Evolutionary conservation across 2,797 vertebrate species (phyloP), one percentile per base, ranked within the genome.

Genomic region (Fundulus diaphanus): DNA sequence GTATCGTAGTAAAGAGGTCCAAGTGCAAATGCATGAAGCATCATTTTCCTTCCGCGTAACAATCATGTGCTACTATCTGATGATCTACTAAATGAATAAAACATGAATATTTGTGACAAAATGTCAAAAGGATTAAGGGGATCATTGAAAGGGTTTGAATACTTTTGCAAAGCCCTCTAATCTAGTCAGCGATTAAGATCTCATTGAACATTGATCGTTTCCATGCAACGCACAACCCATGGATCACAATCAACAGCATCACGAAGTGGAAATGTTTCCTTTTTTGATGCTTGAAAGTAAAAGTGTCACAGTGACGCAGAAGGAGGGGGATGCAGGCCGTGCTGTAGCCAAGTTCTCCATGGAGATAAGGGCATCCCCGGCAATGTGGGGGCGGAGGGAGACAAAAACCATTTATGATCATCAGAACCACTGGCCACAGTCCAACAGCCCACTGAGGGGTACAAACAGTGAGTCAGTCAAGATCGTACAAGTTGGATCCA

Each of bases 261-360:
- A 72, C 73, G 70, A 77, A 79, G 73, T 24, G 3, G 31, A 72
- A 78, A 73, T 73, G 33, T 67, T 73, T 18, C 74, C 78, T 76
- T 78, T 9, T 82, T 85, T 86, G 76, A 35, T 77, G 68, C 20
- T 22, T 79, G 27, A 65, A 66, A 84, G 44, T 51, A 46, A 72
- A 86, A 86, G 22, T 69, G 82, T 75, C 77, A 86, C 35, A 80
- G 37, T 91, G 91, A 92, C 81, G 88, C 74, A 89, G 80, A 84
- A 84, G 44, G 24, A 83, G 33, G 15, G 27, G 76, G 13, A 35
- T 33, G 59, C 42, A 20, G 51, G 46, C 16, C 22, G 5, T 2
- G 61, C 37, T 68, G 27, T 42, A 12, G 16, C 46, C 54, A 35
- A 48, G 35, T 71, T 67, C 68, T 76, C 40, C 49, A 7, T 54